A percentile compares a stretch with the other conserved stretches of the same genome.
Conservation (phyloP, 2,888 invertebrate genomes). For the Archips crataeganus region DNA sequence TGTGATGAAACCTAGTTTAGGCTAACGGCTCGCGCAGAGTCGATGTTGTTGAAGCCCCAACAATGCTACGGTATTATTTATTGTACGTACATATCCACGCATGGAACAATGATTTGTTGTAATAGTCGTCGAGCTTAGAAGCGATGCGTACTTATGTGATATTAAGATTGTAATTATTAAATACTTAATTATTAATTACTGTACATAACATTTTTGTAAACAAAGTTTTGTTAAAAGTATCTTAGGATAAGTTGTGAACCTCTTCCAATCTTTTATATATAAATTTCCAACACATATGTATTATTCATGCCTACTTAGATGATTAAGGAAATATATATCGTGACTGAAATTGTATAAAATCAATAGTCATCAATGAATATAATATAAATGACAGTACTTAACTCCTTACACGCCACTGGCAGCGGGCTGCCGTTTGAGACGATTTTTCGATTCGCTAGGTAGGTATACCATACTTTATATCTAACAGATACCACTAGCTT, state of each 20-base stretch:
- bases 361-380: slow-evolving; percentile 28
- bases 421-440: slow-evolving; percentile 27
- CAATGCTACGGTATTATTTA: slow-evolving; percentile 73
- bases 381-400: slow-evolving; percentile 2
- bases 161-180: slow-evolving; percentile 73
- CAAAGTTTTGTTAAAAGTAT: slow-evolving; percentile 50
- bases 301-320: not conserved
- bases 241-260: slow-evolving; percentile 39
- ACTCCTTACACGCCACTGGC: slow-evolving; percentile 13
- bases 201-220: slow-evolving; percentile 75
- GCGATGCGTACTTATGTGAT: slow-evolving; percentile 84
- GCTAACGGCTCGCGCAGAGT: slow-evolving; percentile 41
- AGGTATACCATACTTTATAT: not conserved
- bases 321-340: slow-evolving; percentile 12
- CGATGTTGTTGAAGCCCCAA: slow-evolving; percentile 49
- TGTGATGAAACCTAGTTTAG: slow-evolving; percentile 70
- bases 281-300: slow-evolving; percentile 31
- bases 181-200: slow-evolving; percentile 71
- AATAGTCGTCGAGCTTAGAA: slow-evolving; percentile 66
- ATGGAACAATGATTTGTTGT: slow-evolving; percentile 69
- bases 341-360: slow-evolving; percentile 24
- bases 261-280: slow-evolving; percentile 43
- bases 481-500: slow-evolving; percentile 4
- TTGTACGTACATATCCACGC: slow-evolving; percentile 74
- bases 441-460: not conserved